Evolutionary conservation across 2,888 invertebrate species (phyloP).

Genomic region (Microctonus aethiopoides): DNA sequence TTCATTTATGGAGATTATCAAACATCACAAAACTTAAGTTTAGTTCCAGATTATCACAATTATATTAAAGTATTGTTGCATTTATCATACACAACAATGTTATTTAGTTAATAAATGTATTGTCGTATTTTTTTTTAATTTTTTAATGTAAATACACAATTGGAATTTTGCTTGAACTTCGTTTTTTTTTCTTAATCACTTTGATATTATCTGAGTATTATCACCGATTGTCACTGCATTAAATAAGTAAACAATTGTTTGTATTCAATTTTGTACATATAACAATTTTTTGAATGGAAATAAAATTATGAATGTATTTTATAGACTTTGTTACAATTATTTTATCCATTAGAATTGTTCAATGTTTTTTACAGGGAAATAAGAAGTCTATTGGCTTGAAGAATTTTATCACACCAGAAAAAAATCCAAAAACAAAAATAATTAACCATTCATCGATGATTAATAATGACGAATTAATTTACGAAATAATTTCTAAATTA

Average conservation of each 20-base stretch:
- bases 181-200: neutral
- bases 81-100: slow-evolving; percentile 14
- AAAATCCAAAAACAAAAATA: neutral
- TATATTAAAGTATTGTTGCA: neutral
- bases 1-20: slow-evolving; percentile 23
- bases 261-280: slow-evolving; percentile 46
- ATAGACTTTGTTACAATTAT: neutral
- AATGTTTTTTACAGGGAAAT: neutral
- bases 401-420: neutral
- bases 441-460: neutral
- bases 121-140: slow-evolving; percentile 33
- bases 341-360: neutral
- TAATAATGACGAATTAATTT: neutral
- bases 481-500: neutral
- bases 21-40: neutral
- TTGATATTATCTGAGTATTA: neutral
- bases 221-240: slow-evolving; percentile 8
- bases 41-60: neutral
- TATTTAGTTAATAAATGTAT: slow-evolving; percentile 42
- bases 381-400: neutral
- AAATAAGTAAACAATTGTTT: slow-evolving; percentile 28
- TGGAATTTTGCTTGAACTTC: slow-evolving; percentile 40
- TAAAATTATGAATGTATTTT: neutral
- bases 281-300: neutral
- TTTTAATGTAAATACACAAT: slow-evolving; percentile 48